Percentiles rank a stretch among this genome's conserved stretches.
Conservation (phyloP, 2,113 vertebrate genomes). For the Aleadryas rufinucha region DNA sequence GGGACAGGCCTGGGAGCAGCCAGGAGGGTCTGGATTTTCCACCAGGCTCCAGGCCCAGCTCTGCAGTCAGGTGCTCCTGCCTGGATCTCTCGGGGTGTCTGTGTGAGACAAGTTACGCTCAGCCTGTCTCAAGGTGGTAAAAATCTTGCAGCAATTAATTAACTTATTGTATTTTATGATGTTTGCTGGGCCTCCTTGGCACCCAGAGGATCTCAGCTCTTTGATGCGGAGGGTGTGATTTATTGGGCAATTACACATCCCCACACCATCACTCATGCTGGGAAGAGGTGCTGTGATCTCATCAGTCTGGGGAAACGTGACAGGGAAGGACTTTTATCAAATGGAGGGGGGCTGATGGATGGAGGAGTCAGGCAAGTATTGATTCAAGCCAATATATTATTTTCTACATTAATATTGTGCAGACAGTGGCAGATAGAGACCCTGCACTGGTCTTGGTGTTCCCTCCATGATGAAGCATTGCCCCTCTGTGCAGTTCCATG, state of each 20-base stretch:
- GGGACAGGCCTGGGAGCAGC: neutral
- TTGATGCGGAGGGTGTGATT: constrained; percentile 35
- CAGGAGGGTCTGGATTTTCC: neutral
- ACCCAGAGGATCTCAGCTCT: constrained; percentile 6
- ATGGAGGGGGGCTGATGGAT: constrained; percentile 20
- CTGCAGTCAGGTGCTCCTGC: neutral
- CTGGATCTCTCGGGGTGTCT: neutral
- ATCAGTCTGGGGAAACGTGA: constrained; percentile 22
- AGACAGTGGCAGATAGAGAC: constrained; percentile 47
- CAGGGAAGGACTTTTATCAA: constrained; percentile 48
- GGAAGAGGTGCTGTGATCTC: constrained; percentile 45
- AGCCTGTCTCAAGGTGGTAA: neutral
- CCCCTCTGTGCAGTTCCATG: neutral
- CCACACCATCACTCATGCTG: constrained; percentile 6
- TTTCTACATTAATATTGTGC: constrained; percentile 39
- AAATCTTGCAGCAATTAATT: constrained; percentile 31
- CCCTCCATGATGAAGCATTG: neutral
- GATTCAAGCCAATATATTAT: constrained; percentile 64
- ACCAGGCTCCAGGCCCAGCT: neutral
- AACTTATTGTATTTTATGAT: constrained; percentile 15
- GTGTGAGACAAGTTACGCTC: neutral
- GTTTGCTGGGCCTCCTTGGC: neutral
- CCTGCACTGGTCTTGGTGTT: neutral
- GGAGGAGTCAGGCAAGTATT: constrained; percentile 40
- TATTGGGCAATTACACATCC: constrained; percentile 36